Conservation (phyloP, 2,113 vertebrate species). For the Centrocercus urophasianus region DNA sequence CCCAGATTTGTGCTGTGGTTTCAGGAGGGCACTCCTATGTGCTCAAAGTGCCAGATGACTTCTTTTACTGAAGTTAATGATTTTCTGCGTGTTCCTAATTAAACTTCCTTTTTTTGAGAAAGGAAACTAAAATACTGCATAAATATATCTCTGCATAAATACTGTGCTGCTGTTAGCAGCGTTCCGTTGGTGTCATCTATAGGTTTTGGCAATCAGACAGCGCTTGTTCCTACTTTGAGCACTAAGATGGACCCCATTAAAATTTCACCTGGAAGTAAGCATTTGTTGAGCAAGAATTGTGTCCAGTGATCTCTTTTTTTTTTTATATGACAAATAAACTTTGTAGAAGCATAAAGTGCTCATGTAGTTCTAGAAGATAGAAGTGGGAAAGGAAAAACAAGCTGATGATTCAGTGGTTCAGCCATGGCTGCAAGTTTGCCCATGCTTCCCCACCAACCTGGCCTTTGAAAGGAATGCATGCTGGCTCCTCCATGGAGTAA, state of each 20-base stretch:
- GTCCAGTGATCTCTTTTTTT: not conserved
- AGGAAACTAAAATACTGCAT: not conserved
- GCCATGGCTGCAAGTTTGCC: not conserved
- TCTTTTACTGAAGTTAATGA: not conserved
- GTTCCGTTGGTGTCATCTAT: not conserved
- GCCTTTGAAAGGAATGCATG: accelerated
- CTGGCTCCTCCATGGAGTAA: not conserved
- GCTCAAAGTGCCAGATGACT: not conserved
- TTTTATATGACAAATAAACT: not conserved
- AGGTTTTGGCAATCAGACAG: not conserved
- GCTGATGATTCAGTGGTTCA: accelerated
- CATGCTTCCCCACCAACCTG: not conserved
- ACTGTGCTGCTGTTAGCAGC: not conserved
- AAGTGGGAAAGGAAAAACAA: not conserved
- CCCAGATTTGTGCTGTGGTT: not conserved
- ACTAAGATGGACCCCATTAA: not conserved
- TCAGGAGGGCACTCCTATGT: not conserved
- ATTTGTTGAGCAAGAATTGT: not conserved
- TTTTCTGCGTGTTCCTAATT: not conserved
- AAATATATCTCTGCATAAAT: not conserved
- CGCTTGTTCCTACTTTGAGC: not conserved
- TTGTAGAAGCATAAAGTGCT: not conserved
- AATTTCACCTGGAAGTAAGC: not conserved
- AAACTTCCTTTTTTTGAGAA: not conserved
- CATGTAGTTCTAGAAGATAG: accelerated